Base-by-base conservation (phyloP, 2,113 vertebrate genomes). In the Mirza zaza region DNA sequence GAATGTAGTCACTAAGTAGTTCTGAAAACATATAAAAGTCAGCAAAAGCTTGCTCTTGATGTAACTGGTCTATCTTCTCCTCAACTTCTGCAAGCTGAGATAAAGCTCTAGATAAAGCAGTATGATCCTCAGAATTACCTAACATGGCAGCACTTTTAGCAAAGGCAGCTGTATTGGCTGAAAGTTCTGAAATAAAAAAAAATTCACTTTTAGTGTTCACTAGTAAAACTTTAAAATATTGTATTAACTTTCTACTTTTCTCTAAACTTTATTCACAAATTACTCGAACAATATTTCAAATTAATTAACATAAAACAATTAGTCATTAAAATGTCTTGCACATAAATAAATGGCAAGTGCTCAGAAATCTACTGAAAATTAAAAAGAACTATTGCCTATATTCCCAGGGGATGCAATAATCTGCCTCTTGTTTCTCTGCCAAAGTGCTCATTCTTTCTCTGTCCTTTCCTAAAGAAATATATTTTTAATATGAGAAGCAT, bases 1-100 rank as follows among this genome's bases (percentile, higher is more conserved):
- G 99, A 96, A 99, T 99, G 81, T 99, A 99, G 98, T 99, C 99
- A 1, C 99, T 99, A 96, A 99, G 99, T 14, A 99, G 98, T 98
- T 99, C 99, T 2, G 99, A 99, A 98, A 99, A 99, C 84, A 99
- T 98, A 97, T 99, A 99, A 97, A 99, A 99, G 98, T 99, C 99
- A 5, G 99, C 99, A 98, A 99, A 99, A 96, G 99, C 99, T 99
- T 99, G 99, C 39, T 99, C 99, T 98, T 99, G 99, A 98, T 99
- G 99, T 96, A 99, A 98, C 90, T 99, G 99, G 98, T 99, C 99
- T 95, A 99, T 99, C 98, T 99, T 99, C 98, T 99, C 99, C 98
- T 99, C 99, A 97, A 99, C 99, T 94, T 99, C 99, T n/a, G 99
- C 99, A 97, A 99, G 99, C 98, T 99, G 99, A 42, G 99, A 99